Conservation (phyloP, 2,797 vertebrate genomes). For the Arrhamphus sclerolepis region DNA sequence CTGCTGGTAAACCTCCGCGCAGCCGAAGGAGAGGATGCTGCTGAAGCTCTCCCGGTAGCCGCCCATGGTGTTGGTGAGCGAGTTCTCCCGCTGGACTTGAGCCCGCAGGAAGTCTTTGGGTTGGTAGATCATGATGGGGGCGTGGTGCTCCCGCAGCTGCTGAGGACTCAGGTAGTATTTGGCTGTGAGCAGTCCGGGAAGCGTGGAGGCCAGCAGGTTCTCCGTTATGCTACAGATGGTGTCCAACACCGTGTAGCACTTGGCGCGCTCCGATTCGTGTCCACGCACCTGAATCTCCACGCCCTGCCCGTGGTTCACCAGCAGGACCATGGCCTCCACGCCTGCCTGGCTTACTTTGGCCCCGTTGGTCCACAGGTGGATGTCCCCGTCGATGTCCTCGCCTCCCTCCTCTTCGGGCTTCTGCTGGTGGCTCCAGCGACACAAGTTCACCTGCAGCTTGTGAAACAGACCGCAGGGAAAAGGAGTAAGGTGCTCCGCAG, state of each 20-base stretch:
- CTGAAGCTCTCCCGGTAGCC: slow-evolving; percentile 97
- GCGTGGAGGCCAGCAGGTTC: slow-evolving; percentile 89
- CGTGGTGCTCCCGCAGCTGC: slow-evolving; percentile 93
- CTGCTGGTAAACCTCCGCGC: slow-evolving; percentile 90
- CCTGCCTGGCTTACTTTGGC: slow-evolving; percentile 88
- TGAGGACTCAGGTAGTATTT: slow-evolving; percentile 97
- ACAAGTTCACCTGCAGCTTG: slow-evolving; percentile 97
- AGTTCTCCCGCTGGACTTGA: slow-evolving; percentile 89
- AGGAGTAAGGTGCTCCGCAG: slow-evolving; percentile 93
- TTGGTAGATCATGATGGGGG: slow-evolving; percentile 97
- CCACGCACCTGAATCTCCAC: slow-evolving; percentile 95
- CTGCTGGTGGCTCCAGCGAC: slow-evolving; percentile 96
- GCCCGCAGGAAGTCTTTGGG: slow-evolving; percentile 95
- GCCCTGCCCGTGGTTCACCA: slow-evolving; percentile 97
- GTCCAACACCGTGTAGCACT: slow-evolving; percentile 93
- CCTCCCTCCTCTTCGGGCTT: slow-evolving; percentile 84
- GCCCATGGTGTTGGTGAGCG: slow-evolving; percentile 95
- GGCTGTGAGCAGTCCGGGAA: slow-evolving; percentile 91
- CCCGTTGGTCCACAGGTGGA: slow-evolving; percentile 94
- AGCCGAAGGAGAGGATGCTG: slow-evolving; percentile 92
- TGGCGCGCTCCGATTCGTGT: slow-evolving; percentile 87
- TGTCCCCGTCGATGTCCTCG: slow-evolving; percentile 77
- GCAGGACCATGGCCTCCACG: slow-evolving; percentile 90
- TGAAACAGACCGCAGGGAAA: slow-evolving; percentile 97
- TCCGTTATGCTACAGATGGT: slow-evolving; percentile 93